Conservation (phyloP, 1,140 invertebrate genomes). For the Thaumatotibia leucotreta region DNA sequence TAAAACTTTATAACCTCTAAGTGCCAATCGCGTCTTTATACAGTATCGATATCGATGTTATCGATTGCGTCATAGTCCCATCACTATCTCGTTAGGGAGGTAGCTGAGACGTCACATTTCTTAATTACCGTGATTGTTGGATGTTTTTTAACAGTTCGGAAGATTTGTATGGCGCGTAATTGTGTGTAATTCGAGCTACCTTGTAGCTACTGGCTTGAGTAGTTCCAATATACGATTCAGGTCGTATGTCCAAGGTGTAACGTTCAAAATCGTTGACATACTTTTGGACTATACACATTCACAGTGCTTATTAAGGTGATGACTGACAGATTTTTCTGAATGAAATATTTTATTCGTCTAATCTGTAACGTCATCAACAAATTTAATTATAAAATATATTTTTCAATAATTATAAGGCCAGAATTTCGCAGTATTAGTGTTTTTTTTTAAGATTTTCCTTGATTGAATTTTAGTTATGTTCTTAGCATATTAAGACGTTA, state of each 20-base stretch:
- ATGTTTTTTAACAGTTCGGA: constrained; percentile 58
- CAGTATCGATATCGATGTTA: constrained; percentile 23
- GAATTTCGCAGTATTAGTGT: no score
- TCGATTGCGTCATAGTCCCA: constrained; percentile 21
- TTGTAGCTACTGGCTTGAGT: constrained; percentile 36
- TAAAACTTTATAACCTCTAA: constrained; percentile 8
- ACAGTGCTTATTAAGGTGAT: no score
- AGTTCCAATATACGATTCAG: no score
- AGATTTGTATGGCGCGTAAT: constrained; percentile 73
- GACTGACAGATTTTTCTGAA: no score
- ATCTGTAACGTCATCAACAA: no score
- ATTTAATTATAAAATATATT: no score
- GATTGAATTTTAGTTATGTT: no score
- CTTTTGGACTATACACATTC: no score
- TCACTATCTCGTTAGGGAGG: constrained; percentile 51
- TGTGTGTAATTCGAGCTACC: constrained; percentile 71
- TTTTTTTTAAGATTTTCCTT: no score
- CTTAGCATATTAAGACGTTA: no score
- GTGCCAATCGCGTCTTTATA: not conserved
- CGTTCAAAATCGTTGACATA: not conserved
- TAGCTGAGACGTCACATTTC: constrained; percentile 60
- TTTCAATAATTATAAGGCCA: no score
- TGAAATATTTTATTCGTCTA: no score
- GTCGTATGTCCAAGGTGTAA: not conserved
- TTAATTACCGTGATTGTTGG: constrained; percentile 68